These are phyloP conservation scores for Monochamus alternatus DNA, from an alignment of 2,888 invertebrate genomes.

Conservation along the genomic window DNA sequence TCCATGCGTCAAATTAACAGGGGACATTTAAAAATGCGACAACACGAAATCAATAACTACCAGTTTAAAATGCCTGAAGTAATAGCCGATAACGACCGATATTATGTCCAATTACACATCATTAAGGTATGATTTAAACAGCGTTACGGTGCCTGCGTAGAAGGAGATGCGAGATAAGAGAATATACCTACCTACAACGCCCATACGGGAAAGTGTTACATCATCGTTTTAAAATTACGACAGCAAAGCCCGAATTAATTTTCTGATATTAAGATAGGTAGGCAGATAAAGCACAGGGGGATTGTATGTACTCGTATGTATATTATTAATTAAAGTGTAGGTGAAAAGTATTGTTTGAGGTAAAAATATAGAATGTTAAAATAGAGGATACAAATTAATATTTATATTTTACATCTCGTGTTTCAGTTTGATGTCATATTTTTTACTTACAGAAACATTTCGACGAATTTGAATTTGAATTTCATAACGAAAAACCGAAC, in stretches of 20 bases:
- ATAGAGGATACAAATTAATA: too few relatives aligned
- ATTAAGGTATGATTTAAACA: constrained; percentile 15
- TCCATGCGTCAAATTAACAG: too few relatives aligned
- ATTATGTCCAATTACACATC: background rate
- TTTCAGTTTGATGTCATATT: too few relatives aligned
- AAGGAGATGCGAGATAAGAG: constrained; percentile 18
- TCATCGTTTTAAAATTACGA: constrained; percentile 23
- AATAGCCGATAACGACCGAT: background rate
- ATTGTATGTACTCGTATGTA: too few relatives aligned
- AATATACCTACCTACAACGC: constrained; percentile 11
- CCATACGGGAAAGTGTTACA: constrained; percentile 16
- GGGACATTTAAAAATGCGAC: background rate
- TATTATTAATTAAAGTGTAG: too few relatives aligned
- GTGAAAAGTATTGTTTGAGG: too few relatives aligned
- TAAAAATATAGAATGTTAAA: too few relatives aligned
- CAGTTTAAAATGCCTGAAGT: background rate
- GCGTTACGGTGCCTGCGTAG: background rate
- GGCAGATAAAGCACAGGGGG: background rate
- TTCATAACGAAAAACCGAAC: too few relatives aligned
- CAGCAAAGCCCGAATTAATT: constrained; percentile 12
- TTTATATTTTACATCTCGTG: too few relatives aligned
- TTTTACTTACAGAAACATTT: too few relatives aligned
- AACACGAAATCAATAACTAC: background rate
- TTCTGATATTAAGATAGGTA: constrained; percentile 3
- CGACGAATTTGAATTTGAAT: too few relatives aligned